Evolutionary conservation across 2,797 vertebrate species (phyloP).

Genomic region (Bradypus variegatus): DNA sequence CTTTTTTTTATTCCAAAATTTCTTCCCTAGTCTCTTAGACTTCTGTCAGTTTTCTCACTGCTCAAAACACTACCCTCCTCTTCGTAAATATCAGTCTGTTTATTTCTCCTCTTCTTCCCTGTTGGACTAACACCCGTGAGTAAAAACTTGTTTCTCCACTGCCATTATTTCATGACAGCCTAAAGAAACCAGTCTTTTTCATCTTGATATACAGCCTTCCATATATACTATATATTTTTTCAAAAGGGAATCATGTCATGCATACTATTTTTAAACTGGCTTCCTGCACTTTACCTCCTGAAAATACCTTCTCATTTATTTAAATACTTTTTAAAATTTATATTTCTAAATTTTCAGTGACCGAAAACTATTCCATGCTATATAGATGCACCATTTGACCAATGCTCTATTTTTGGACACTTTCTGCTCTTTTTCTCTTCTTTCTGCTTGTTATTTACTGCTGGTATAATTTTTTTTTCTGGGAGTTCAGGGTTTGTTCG

Average conservation of each 20-base stretch:
- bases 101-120: background rate
- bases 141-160: background rate
- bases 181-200: background rate
- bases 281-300: background rate
- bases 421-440: background rate
- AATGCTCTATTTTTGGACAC: background rate
- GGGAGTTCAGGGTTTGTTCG: background rate
- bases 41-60: background rate
- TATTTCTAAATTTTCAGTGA: constrained; percentile 5
- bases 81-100: background rate
- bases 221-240: background rate
- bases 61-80: background rate
- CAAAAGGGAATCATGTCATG: background rate
- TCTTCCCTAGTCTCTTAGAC: background rate
- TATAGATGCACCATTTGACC: background rate
- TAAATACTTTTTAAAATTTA: background rate
- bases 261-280: background rate
- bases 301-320: background rate
- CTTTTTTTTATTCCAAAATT: background rate
- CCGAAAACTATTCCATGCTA: background rate
- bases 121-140: background rate
- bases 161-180: background rate
- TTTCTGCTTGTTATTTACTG: background rate
- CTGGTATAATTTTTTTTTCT: background rate
- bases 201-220: background rate